Evolutionary conservation across 2,888 invertebrate species (phyloP).

Genomic region (Bibio marci): DNA sequence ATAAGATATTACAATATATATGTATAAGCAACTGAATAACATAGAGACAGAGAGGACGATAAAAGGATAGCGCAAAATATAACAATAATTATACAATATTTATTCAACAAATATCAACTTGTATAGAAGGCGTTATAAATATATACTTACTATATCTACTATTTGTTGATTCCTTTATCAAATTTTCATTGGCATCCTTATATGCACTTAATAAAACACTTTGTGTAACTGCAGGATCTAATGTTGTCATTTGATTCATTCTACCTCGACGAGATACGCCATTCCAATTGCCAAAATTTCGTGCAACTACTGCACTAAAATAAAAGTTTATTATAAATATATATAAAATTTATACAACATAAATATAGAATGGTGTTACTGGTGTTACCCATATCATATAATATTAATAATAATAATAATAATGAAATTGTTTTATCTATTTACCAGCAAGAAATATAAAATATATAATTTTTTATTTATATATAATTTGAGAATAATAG

Average conservation of each 20-base stretch:
- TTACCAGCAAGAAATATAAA: neutral
- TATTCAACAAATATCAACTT: neutral
- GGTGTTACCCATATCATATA: no score
- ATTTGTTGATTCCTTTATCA: conserved; percentile 15
- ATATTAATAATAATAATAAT: no score
- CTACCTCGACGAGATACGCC: conserved; percentile 51
- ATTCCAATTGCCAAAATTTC: conserved; percentile 52
- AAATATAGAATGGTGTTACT: conserved; percentile 2
- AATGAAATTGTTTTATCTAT: no score
- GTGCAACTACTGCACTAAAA: conserved; percentile 57
- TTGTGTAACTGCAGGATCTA: conserved; percentile 60
- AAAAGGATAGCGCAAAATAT: neutral
- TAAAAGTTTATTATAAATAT: conserved; percentile 16
- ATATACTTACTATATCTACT: no score
- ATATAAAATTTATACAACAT: conserved; percentile 8
- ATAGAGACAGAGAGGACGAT: neutral
- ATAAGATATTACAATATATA: no score
- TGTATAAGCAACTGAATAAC: neutral
- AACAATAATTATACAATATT: neutral
- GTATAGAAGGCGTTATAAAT: neutral
- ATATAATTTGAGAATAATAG: neutral
- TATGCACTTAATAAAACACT: conserved; percentile 47
- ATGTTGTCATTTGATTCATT: conserved; percentile 35
- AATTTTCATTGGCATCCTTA: conserved; percentile 37
- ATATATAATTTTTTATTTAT: neutral